Base-by-base conservation (phyloP, 2,797 vertebrate species). In the Tokudaia tokunoshimensis region DNA sequence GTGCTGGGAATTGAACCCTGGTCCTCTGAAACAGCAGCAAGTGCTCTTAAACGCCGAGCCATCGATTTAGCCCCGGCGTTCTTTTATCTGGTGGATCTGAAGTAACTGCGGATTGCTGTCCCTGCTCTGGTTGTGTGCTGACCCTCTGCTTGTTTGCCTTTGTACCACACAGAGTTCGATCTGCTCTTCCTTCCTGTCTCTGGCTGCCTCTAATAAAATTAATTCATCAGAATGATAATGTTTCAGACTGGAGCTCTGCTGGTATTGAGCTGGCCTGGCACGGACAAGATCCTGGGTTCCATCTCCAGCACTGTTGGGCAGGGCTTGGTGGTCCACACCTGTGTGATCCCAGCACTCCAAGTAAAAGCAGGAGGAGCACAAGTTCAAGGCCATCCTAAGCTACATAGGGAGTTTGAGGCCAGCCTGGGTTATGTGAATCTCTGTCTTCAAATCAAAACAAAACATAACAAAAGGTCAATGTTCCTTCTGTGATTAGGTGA, bases 101-200 rank as follows among this genome's bases (percentile, higher is more conserved):
- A 59, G 52, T 57, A 14, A 24, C 10, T 13, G 0, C 31, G 0
- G 0, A n/a, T 37, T 41, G 78, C 4, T 6, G 22, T 12, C 29
- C 57, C 67, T 3, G 2, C 7, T 31, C 37, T 29, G 61, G 15
- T 24, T 5, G 22, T 9, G 12, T n/a, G 74, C 4, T 17, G 10
- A 22, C 34, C 20, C 0, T 44, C 22, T 52, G 29, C 63, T 50
- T 1, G 7, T 20, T 85, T 47, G 0, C 14, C 0, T 50, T 87
- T 70, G 34, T 20, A 3, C 55, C 50, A 2, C 31, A 7, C 1
- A 1, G 63, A 17, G 0, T 6, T 20, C 22, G 3, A 47, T 89
- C 67, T 22, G 44, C 29, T 65, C 6, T 50, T 41, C 47, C 8
- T 20, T 67, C 55, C 55, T 7, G 6, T 2, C 6, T 82, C 22